Evolutionary conservation across 2,888 invertebrate genomes (phyloP), one percentile per base, ranked within the genome.

Genomic region (Microchrysa polita): DNA sequence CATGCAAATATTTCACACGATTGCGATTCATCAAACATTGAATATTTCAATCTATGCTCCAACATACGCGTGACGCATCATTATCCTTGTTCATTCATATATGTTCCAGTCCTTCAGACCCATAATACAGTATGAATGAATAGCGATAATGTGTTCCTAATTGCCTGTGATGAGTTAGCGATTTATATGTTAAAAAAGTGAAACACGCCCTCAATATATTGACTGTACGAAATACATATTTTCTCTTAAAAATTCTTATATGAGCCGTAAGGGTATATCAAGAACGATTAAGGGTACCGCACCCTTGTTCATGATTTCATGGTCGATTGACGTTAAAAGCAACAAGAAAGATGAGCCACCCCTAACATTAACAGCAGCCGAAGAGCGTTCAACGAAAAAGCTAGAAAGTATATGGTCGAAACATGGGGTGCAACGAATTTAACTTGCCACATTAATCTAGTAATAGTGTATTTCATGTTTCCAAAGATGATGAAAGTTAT

Each of bases 81-180:
- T 67, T 27, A 18, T 52, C 52, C 53, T 52, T 67, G 67, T 53
- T 53, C 27, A 34, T 7, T 7, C 67, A 69, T 69, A n/a, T n/a
- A 67, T 20, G 69, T 42, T 14, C 40, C 7, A 34, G 27, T 34
- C 7, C 27, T 34, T 34, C 27, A 34, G 27, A 5, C n/a, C 27
- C 59, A 59, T 59, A n/a, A 57, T 16, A 34, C 14, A 18, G 16
- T 34, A 44, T 53, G 60, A 23, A 63, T 63, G 73, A 73, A 61
- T 52, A 73, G 53, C 73, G 76, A 72, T 75, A 76, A 74, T 77
- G 77, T 78, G 78, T 74, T 80, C 81, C 82, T 84, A 84, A 84
- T 84, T 84, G 83, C 82, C 82, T 81, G n/a, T n/a, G 82, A 84
- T 84, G 84, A 84, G 82, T 84, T 83, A 83, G 82, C 83, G 84